Conservation (phyloP, 2,113 vertebrate species). For the Pipra filicauda region DNA sequence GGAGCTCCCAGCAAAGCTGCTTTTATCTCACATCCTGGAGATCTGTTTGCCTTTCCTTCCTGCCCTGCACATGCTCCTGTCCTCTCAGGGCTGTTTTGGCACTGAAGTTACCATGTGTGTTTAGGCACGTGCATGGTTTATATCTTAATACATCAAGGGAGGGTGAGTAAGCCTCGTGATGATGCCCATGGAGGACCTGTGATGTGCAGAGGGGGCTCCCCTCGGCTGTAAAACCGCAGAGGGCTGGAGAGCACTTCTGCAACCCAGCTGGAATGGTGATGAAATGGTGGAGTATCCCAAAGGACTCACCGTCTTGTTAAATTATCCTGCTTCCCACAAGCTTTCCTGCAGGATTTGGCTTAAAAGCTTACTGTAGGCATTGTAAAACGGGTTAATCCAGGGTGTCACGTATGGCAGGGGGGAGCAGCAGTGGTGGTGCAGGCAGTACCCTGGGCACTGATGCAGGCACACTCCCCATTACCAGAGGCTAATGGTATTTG, state of each 20-base stretch:
- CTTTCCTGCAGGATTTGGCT: neutral
- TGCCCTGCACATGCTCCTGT: neutral
- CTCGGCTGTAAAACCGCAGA: neutral
- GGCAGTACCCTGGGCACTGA: neutral
- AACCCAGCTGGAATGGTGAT: neutral
- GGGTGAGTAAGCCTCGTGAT: neutral
- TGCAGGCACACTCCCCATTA: neutral
- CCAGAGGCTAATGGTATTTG: fast-evolving
- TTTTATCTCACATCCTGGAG: conserved; percentile 50
- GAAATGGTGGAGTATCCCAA: neutral
- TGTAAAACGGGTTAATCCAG: neutral
- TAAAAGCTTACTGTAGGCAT: neutral
- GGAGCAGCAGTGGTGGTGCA: neutral
- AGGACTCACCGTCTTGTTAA: neutral
- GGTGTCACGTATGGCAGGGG: neutral
- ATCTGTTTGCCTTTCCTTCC: conserved; percentile 38
- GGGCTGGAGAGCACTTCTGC: neutral
- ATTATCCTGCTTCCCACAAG: neutral
- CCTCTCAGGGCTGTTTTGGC: neutral
- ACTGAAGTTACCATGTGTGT: neutral
- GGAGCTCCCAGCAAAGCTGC: neutral
- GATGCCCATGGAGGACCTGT: neutral
- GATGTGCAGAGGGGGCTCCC: neutral
- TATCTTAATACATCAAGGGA: neutral
- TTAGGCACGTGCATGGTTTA: neutral